Conservation (phyloP, 1,140 invertebrate genomes). For the Saccostrea glomerata region DNA sequence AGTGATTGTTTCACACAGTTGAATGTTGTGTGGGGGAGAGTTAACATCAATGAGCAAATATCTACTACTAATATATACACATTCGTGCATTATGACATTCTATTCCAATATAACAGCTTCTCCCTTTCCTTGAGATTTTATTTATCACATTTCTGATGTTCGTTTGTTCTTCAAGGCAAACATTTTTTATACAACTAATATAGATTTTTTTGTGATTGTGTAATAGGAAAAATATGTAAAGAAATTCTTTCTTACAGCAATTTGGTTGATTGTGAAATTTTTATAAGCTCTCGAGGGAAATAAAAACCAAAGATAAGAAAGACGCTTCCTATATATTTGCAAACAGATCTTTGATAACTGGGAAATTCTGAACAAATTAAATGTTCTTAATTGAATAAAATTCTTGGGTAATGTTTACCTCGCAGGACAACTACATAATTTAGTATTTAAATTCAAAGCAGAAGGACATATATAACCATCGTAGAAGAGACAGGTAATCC, state of each 20-base stretch:
- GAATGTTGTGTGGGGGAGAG: background rate
- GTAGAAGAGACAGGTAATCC: too few species aligned
- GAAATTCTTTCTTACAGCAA: constrained; percentile 1
- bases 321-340: background rate
- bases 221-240: background rate
- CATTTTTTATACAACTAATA: background rate
- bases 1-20: background rate
- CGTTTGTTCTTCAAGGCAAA: background rate
- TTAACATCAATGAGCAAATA: background rate
- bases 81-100: background rate
- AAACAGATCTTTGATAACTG: background rate
- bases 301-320: background rate
- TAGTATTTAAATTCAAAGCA: too few species aligned
- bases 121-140: background rate
- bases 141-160: constrained; percentile 14
- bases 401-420: too few species aligned
- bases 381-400: background rate
- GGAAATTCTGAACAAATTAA: background rate
- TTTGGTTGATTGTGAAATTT: background rate
- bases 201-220: background rate
- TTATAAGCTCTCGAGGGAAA: background rate
- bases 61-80: background rate
- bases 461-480: too few species aligned
- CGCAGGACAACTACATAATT: too few species aligned
- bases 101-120: background rate